A percentile compares a stretch with the other conserved stretches of the same genome.
phyloP scores from a whole-genome alignment of 2,888 invertebrate species.

The Hartigia nigra region DNA sequence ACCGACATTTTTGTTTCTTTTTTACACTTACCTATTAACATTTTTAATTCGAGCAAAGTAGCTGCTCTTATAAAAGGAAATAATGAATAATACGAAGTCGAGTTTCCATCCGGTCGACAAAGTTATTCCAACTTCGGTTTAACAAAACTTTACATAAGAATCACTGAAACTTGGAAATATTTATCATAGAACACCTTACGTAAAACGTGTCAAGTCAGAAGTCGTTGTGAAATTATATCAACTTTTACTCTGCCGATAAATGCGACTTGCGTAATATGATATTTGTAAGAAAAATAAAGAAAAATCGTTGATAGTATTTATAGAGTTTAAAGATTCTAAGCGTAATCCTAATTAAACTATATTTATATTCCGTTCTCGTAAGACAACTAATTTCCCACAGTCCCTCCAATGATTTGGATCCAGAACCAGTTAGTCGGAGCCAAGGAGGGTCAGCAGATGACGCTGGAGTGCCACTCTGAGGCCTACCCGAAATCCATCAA shows the following conservation, averaged over 20 bases:
- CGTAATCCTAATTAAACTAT: no score
- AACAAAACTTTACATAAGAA: neutral
- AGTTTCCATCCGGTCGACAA: neutral
- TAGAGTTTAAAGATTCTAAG: neutral
- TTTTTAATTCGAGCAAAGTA: neutral
- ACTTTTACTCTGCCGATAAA: neutral
- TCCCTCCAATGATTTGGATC: conserved; percentile 71
- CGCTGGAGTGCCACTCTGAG: conserved; percentile 70
- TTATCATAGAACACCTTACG: neutral
- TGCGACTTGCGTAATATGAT: neutral
- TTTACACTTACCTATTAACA: neutral
- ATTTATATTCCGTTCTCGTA: conserved; percentile 6
- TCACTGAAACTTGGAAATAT: neutral
- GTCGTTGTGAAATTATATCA: neutral
- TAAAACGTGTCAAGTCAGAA: neutral
- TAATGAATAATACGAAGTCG: neutral
- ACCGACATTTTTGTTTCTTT: neutral
- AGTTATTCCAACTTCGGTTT: conserved; percentile 2
- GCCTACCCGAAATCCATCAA: conserved; percentile 71
- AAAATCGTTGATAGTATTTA: neutral
- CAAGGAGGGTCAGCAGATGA: conserved; percentile 67
- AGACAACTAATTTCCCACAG: conserved; percentile 50
- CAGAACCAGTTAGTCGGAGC: conserved; percentile 71
- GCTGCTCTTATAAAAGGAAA: neutral
- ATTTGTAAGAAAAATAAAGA: neutral